Evolutionary conservation across 2,797 vertebrate species (phyloP), one percentile per base, ranked within the genome.

Genomic region (Myotis vivesi): DNA sequence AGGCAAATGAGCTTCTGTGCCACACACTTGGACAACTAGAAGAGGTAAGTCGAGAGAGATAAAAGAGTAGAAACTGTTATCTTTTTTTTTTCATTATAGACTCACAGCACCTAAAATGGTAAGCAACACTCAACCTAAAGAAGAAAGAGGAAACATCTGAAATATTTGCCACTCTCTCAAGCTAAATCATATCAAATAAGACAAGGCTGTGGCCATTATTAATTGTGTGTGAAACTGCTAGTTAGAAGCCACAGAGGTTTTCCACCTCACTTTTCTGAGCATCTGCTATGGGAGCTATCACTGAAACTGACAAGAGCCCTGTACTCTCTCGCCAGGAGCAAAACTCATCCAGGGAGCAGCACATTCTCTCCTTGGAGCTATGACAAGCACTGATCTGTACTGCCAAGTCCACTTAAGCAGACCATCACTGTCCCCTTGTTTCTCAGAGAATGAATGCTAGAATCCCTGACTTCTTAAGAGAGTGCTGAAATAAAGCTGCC

Each of bases 301-400:
- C 44, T 30, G 62, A 85, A 75, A 53, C 87, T 93, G 89, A 96
- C 92, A 95, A 91, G 62, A 87, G 89, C 76, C 94, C 89, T 92
- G 76, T 66, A 44, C 51, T 91, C 46, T 92, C 91, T 94, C 69
- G 89, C 93, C 94, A 95, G 77, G 44, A 97, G 92, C 87, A 85
- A 92, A 93, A 82, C 38, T 20, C 86, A 87, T 75, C 51, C 23
- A 68, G 89, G 62, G 91, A 95, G 73, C 59, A 1, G 33, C 38
- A 90, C 77, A 92, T 90, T 88, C 93, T 94, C 93, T 66, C 84
- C 79, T 44, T 3, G 20, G 68, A 94, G 73, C 93, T 71, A 49
- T 66, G 80, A 96, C 95, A 95, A 95, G 89, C 87, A 85, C 87
- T 90, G 93, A 92, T 96, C 75, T 59, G 79, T 28, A 66, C 96